These are phyloP conservation scores for Spodoptera picta DNA, from an alignment of 2,888 invertebrate genomes.

Conservation along the genomic window DNA sequence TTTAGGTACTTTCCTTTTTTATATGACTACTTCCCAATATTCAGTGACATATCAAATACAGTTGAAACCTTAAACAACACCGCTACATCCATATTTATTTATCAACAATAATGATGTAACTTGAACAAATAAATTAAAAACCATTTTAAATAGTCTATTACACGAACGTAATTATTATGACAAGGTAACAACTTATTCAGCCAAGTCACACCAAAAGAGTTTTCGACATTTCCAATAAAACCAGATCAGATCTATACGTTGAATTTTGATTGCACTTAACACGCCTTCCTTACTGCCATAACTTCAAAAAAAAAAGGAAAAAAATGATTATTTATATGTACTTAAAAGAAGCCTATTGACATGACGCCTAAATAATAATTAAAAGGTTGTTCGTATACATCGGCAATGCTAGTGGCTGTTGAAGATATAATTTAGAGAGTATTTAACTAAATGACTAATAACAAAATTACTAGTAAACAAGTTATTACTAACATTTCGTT, in stretches of 20 bases:
- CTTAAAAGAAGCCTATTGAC: slow-evolving; percentile 56
- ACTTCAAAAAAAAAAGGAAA: slow-evolving; percentile 50
- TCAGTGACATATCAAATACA: slow-evolving; percentile 27
- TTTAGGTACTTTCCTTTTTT: no score
- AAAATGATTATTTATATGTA: slow-evolving; percentile 56
- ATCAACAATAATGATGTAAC: slow-evolving; percentile 30
- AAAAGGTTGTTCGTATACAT: slow-evolving; percentile 27
- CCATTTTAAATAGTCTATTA: slow-evolving; percentile 17
- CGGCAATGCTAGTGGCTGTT: slow-evolving; percentile 38
- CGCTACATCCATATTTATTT: slow-evolving; percentile 27
- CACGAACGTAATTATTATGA: slow-evolving; percentile 1
- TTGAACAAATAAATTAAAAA: slow-evolving; percentile 11
- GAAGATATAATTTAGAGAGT: slow-evolving; percentile 7
- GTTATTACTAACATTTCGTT: slow-evolving; percentile 12
- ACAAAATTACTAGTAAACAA: slow-evolving; percentile 8
- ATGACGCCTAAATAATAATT: slow-evolving; percentile 43
- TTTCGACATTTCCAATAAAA: slow-evolving; percentile 32
- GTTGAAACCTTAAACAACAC: slow-evolving; percentile 50
- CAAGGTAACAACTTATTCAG: slow-evolving; percentile 1
- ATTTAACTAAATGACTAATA: slow-evolving; percentile 6
- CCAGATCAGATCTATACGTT: slow-evolving; percentile 67
- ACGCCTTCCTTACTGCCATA: slow-evolving; percentile 61
- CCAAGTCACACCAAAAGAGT: slow-evolving; percentile 31
- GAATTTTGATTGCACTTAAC: slow-evolving; percentile 76
- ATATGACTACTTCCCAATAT: no score